Conservation (phyloP, 1,140 invertebrate genomes). For the Adelges cooleyi region DNA sequence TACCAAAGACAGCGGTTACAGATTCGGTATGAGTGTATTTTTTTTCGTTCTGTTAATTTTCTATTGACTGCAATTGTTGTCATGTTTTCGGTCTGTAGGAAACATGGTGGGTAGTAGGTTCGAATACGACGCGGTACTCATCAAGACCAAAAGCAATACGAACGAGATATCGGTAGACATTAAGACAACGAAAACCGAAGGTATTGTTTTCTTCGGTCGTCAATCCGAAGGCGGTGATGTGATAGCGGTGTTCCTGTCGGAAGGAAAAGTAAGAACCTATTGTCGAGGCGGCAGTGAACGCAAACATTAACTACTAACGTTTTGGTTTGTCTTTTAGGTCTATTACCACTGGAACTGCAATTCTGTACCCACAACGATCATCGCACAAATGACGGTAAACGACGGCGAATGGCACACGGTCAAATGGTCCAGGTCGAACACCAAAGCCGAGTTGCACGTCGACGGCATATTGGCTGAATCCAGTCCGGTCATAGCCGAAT, state of each 20-base stretch:
- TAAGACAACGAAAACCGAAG: conserved; percentile 62
- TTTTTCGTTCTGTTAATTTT: no score
- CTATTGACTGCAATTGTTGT: no score
- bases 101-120: conserved; percentile 57
- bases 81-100: conserved; percentile 44
- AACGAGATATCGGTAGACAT: conserved; percentile 71
- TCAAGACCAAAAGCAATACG: conserved; percentile 46
- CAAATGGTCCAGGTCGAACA: conserved; percentile 45
- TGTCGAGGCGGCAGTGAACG: no score
- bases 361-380: conserved; percentile 49
- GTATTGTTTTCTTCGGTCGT: conserved; percentile 74
- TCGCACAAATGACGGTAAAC: conserved; percentile 48
- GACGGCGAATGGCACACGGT: conserved; percentile 81
- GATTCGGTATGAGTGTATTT: conserved; percentile 40
- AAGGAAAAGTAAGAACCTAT: conserved; percentile 57
- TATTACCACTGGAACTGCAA: conserved; percentile 63
- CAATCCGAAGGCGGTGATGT: conserved; percentile 58
- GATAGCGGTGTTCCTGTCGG: conserved; percentile 65
- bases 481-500: conserved; percentile 44
- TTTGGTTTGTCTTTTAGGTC: conserved; percentile 40
- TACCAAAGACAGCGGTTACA: conserved; percentile 36
- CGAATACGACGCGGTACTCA: conserved; percentile 52
- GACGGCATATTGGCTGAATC: conserved; percentile 49
- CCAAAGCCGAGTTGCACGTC: conserved; percentile 52
- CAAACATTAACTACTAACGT: not conserved